Base-by-base conservation (phyloP, 2,888 invertebrate genomes). In the Melikaiella ostensackeni region DNA sequence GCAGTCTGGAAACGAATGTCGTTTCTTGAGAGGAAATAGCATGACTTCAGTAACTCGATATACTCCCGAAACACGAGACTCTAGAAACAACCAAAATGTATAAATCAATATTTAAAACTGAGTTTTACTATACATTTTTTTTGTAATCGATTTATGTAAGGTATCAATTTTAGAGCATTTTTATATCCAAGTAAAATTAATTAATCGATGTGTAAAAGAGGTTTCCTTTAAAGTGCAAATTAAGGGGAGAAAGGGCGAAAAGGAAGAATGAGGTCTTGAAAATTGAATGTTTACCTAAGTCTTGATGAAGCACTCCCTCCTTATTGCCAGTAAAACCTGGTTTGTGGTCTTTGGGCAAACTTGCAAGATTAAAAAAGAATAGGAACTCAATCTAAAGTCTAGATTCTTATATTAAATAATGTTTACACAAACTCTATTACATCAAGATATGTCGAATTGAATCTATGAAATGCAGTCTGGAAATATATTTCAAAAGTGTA, bases 271-370 rank as follows among this genome's bases (percentile, higher is more conserved):
- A 30, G 30, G 30, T 50, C 46, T 46, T n/a, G 70, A 50, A 70
- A 70, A 70, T 24, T 50, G 46, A 50, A 70, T 50, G 70, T 70
- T 33, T 50, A 21, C 70, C 30, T 7, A 46, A 33, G 70, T 13
- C 50, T 70, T 70, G 70, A 70, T 33, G 50, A 70, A n/a, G 30
- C n/a, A 50, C n/a, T 70, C 50, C n/a, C 70, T 21, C 30, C 33
- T 33, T 33, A 70, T 55, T 70, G 70, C n/a, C 19, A 50, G 30
- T 50, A 70, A 50, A 70, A 35, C 7, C 9, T 70, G 9, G 70
- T 70, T 33, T 33, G 50, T 50, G 30, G 19, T 30, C 70, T 70
- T 70, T 50, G 30, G n/a, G n/a, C n/a, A 50, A 50, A 70, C 30
- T 70, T 50, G n/a, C 50, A 24, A 13, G 19, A 24, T 27, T 27